A percentile compares a stretch with the other conserved stretches of the same genome.
phyloP scores from a whole-genome alignment of 1,140 invertebrate genomes.

The Ceratina calcarata region DNA sequence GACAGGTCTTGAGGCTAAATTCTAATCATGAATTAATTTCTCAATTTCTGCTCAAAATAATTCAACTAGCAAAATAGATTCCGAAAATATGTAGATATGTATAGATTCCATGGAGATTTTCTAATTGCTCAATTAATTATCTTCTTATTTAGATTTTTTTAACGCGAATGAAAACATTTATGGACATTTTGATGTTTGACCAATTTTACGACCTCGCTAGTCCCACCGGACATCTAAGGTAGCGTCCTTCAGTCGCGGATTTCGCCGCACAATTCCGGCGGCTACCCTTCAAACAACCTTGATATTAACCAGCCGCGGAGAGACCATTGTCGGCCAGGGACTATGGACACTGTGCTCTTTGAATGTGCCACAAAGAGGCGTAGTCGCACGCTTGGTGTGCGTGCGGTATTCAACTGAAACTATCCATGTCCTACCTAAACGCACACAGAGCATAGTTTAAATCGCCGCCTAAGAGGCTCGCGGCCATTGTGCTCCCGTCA shows the following conservation, averaged over 20 bases:
- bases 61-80: neutral
- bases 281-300: slow-evolving; percentile 72
- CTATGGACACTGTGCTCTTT: slow-evolving; percentile 73
- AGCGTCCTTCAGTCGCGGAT: slow-evolving; percentile 26
- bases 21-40: neutral
- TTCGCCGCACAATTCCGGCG: slow-evolving; percentile 26
- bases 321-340: slow-evolving; percentile 65
- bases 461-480: slow-evolving; percentile 66
- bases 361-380: slow-evolving; percentile 66
- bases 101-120: too few relatives aligned
- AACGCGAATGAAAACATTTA: too few relatives aligned
- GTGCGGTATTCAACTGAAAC: slow-evolving; percentile 63
- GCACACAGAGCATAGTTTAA: slow-evolving; percentile 57
- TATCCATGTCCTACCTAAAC: slow-evolving; percentile 39
- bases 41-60: neutral
- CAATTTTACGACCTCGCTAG: too few relatives aligned
- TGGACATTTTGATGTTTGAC: too few relatives aligned
- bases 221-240: too few relatives aligned
- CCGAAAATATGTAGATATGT: too few relatives aligned
- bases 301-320: slow-evolving; percentile 72
- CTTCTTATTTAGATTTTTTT: too few relatives aligned
- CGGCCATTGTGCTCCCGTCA: slow-evolving; percentile 56
- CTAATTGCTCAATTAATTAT: too few relatives aligned
- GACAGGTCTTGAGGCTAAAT: neutral
- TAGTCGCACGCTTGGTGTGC: slow-evolving; percentile 63